Percentiles rank a stretch among this genome's conserved stretches.
Conservation (phyloP, 2,888 invertebrate genomes). For the Cancer borealis region DNA sequence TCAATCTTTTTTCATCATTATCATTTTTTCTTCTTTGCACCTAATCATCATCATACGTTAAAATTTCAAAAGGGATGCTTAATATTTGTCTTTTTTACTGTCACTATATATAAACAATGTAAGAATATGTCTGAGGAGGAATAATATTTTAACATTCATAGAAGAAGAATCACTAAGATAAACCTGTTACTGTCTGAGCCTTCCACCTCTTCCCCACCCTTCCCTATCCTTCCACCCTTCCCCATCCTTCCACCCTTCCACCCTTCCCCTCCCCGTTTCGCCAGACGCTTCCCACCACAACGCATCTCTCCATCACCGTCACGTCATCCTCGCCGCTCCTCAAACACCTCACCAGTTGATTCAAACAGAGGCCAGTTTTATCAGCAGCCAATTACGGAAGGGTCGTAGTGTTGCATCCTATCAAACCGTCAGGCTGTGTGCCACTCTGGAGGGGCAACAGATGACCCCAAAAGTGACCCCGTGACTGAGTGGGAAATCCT, state of each 20-base stretch:
- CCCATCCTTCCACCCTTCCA: neutral
- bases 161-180: too few species aligned
- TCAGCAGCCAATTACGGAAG: neutral
- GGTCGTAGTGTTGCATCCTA: neutral
- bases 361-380: constrained; percentile 2
- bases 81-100: too few species aligned
- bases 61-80: too few species aligned
- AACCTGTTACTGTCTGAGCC: too few species aligned
- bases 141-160: too few species aligned
- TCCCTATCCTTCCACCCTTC: neutral
- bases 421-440: neutral
- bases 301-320: neutral
- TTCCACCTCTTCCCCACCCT: neutral
- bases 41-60: too few species aligned
- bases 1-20: too few species aligned
- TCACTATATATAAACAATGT: too few species aligned
- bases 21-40: too few species aligned
- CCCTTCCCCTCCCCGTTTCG: neutral
- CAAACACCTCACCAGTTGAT: neutral
- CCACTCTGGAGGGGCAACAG: constrained; percentile 11
- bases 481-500: constrained; percentile 54
- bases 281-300: neutral
- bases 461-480: constrained; percentile 59
- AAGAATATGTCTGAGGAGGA: too few species aligned
- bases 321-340: neutral